Conservation (phyloP, 2,113 vertebrate genomes). For the Varanus komodoensis region DNA sequence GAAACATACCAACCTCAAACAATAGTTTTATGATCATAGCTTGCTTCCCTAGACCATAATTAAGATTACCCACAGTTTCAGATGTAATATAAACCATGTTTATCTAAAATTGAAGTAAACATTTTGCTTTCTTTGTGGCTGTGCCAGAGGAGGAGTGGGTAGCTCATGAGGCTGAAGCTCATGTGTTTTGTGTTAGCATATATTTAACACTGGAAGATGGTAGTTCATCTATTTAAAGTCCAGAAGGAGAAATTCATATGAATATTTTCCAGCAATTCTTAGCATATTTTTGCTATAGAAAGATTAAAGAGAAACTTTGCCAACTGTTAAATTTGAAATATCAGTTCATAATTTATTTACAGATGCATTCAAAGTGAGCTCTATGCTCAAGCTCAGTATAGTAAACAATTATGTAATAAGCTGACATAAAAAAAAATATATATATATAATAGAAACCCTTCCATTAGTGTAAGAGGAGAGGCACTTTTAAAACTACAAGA, state of each 20-base stretch:
- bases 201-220: neutral
- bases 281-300: no score
- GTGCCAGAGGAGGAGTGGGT: no score
- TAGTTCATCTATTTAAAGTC: conserved; percentile 14
- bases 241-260: neutral
- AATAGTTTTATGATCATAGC: no score
- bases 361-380: neutral
- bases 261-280: neutral
- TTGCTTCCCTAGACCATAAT: no score
- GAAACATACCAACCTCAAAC: no score
- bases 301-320: neutral
- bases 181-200: no score
- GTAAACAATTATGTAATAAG: neutral
- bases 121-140: no score
- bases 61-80: no score
- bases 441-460: neutral
- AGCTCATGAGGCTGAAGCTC: no score
- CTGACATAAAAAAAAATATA: neutral
- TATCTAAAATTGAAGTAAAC: no score
- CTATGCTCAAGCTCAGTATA: neutral
- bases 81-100: no score
- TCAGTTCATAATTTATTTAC: neutral
- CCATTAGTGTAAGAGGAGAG: neutral
- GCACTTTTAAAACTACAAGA: neutral
- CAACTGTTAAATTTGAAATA: neutral